Evolutionary conservation across 2,888 invertebrate species (phyloP).

Genomic region (Phortica okadai): DNA sequence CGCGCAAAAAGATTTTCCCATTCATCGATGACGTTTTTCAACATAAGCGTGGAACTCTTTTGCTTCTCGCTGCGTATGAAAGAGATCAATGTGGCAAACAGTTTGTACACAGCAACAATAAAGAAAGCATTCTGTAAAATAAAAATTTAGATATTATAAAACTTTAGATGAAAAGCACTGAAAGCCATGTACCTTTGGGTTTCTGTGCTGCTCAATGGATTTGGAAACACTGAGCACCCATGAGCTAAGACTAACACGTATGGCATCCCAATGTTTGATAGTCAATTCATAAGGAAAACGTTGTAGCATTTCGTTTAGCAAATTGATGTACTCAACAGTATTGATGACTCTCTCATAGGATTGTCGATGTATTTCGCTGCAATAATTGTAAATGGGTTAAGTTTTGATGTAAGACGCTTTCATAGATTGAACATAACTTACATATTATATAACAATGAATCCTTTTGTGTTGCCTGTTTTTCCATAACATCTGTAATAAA

Average conservation of each 20-base stretch:
- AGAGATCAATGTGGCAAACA: constrained; percentile 77
- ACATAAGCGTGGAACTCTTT: constrained; percentile 72
- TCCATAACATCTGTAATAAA: constrained; percentile 73
- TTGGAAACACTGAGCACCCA: constrained; percentile 80
- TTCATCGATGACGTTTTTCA: constrained; percentile 78
- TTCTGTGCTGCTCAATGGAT: constrained; percentile 75
- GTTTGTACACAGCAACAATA: constrained; percentile 77
- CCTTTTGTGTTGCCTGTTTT: constrained; percentile 66
- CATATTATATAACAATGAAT: constrained; percentile 77
- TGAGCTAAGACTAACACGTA: constrained; percentile 83
- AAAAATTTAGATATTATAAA: background rate
- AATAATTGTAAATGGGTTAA: constrained; percentile 5
- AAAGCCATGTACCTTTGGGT: constrained; percentile 77
- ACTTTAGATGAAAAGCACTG: no score
- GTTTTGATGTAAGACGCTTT: background rate
- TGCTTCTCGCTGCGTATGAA: constrained; percentile 76
- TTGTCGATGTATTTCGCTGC: constrained; percentile 65
- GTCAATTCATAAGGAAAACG: constrained; percentile 69
- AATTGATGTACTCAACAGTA: constrained; percentile 71
- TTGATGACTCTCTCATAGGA: constrained; percentile 59
- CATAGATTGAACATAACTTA: constrained; percentile 50
- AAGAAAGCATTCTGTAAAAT: constrained; percentile 77
- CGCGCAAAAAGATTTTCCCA: constrained; percentile 87
- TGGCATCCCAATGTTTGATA: constrained; percentile 84
- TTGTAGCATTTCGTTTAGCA: constrained; percentile 68